Base-by-base conservation (phyloP, 1,140 invertebrate species). In the Luehdorfia chinensis region DNA sequence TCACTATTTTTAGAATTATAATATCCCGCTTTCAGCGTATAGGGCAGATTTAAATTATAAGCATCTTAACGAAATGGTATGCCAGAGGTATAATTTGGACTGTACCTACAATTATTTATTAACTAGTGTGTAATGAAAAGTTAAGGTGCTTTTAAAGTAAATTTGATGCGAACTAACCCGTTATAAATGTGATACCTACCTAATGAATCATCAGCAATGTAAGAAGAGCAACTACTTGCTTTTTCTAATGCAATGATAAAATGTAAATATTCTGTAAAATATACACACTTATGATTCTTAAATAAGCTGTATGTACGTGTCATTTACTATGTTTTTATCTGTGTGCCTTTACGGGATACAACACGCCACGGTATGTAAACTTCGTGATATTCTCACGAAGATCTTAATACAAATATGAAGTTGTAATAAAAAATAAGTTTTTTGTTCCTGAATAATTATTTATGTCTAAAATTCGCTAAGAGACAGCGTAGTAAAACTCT, bases 241-340 rank as follows among this genome's bases (percentile, higher is more conserved):
- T 37, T 13, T 46, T 55, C 28, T 32, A 57, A 52, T 52, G 28
- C 48, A 50, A 47, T 52, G 49, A 44, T 43, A 11, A 31, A 60
- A 46, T 80, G 74, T 80, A 77, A 60, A 79, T 84, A 78, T 58
- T 66, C 50, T 81, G 77, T 84, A 84, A 70, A 58, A 70, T 80
- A 80, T 66, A 65, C 16, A 59, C 60, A 56, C 47, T 53, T 63
- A 70, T 50, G 54, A 66, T 61, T 33, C 45, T 50, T 57, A 63
- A 56, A 49, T 70, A 64, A 72, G 59, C 41, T 76, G 59, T 73
- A 67, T 72, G 73, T 74, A 73, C 50, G 64, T 67, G 55, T 70
- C 59, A 18, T 50, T 60, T 71, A 70, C 56, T 57, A 30, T 43
- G 25, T 43, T 62, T 60, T 50, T 44, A 48, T 61, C 41, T 59